Conservation (phyloP, 1,140 invertebrate species). For the Wiebesia pumilae region DNA sequence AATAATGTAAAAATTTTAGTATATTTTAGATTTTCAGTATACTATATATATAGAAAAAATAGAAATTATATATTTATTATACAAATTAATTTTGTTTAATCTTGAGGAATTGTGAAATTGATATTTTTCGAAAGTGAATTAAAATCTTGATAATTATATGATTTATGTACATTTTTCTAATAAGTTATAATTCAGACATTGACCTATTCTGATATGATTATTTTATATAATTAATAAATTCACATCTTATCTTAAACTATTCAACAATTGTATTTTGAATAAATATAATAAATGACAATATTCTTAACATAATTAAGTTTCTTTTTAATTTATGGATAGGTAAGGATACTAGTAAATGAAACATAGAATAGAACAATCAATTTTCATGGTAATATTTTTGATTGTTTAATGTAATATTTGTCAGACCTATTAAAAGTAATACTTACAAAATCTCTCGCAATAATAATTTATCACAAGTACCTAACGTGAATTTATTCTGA, state of each 20-base stretch:
- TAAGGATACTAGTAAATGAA: background rate
- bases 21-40: no score
- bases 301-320: background rate
- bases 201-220: no score
- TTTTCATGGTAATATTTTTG: constrained; percentile 1
- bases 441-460: background rate
- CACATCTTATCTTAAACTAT: background rate
- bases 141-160: no score
- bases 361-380: background rate
- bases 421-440: background rate
- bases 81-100: no score
- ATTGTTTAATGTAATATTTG: constrained; percentile 20
- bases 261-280: background rate
- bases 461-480: background rate
- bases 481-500: background rate
- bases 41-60: no score
- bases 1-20: no score
- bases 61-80: no score
- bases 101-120: no score
- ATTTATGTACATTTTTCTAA: no score
- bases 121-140: no score
- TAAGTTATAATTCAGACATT: no score
- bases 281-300: background rate
- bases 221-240: background rate
- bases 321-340: background rate